Evolutionary conservation across 1,140 invertebrate species (phyloP), one percentile per base, ranked within the genome.

Genomic region (Ericerus pela): DNA sequence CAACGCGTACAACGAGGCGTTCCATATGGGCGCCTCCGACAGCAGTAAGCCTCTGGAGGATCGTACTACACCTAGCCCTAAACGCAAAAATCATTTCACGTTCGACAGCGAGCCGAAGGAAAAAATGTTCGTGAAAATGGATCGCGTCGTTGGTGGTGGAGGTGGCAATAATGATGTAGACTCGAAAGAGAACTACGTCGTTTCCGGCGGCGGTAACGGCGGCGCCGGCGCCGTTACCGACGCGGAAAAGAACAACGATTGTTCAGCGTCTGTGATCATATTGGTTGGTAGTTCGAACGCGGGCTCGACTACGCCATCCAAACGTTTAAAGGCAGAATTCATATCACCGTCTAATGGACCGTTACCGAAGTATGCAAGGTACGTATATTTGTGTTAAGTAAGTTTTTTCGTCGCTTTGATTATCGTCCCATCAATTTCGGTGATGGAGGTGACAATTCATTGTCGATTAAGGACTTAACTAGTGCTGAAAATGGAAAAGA

Each of bases 311-410:
- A 14, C 41, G 4, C 22, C 8, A 24, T 47, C 33, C 29, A 54
- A 53, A 4, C 71, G 71, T 58, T 65, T 67, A 8, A 70, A 72
- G 52, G 71, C 72, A 1, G 72, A 74, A 60, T 75, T 75, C 59
- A 60, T 74, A 28, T 73, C 73, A 54, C 72, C 72, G 8, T 67
- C 65, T 18, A 65, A 60, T 52, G 66, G 67, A 26, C 68, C 68
- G 29, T 59, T 69, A 24, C 62, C 67, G 1, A 74, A 70, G 61
- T 74, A 73, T 54, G 66, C 69, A 18, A 71, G 71, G 72, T 69
- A 70, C 72, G 61, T 59, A 53, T 56, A 31, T 27, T 37, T 37
- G 10, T 26, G 8, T 28, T 28, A 28, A 22, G 26, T 18, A 28
- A 47, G 56, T 62, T 59, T 37, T 52, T 30, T 53, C 62, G 51